A percentile compares a stretch with the other conserved stretches of the same genome.
Conservation (phyloP, 1,140 invertebrate species). For the Acyrthosiphon pisum region DNA sequence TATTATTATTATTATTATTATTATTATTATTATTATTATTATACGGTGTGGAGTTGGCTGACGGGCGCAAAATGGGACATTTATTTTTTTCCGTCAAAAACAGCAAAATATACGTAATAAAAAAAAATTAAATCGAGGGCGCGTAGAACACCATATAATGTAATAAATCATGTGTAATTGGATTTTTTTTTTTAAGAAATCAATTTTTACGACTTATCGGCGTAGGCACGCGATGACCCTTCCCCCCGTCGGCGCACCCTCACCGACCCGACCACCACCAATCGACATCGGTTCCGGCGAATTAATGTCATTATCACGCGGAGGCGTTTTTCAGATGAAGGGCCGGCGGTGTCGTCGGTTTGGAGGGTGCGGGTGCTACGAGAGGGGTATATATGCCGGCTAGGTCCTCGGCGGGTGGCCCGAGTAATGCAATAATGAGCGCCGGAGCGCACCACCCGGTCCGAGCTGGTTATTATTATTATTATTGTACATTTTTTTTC, state of each 20-base stretch:
- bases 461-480: constrained; percentile 7
- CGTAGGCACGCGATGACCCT: background rate
- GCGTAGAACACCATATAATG: background rate
- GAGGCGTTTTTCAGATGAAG: background rate
- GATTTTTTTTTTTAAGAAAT: constrained; percentile 35
- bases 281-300: constrained; percentile 16
- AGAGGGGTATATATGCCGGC: background rate
- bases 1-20: too few relatives aligned
- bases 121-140: constrained; percentile 21
- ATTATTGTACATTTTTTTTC: constrained; percentile 17
- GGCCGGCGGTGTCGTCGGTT: background rate
- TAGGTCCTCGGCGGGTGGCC: constrained; percentile 25
- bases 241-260: background rate
- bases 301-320: constrained; percentile 52
- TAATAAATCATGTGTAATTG: constrained; percentile 46
- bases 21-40: too few relatives aligned
- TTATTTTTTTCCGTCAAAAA: background rate
- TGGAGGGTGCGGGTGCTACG: background rate
- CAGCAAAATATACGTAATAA: background rate
- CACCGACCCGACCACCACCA: background rate
- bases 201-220: constrained; percentile 52
- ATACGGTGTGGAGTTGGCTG: background rate
- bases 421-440: constrained; percentile 52
- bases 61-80: background rate
- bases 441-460: background rate